Evolutionary conservation across 2,113 vertebrate genomes (phyloP).

Genomic region (Muntiacus reevesi): DNA sequence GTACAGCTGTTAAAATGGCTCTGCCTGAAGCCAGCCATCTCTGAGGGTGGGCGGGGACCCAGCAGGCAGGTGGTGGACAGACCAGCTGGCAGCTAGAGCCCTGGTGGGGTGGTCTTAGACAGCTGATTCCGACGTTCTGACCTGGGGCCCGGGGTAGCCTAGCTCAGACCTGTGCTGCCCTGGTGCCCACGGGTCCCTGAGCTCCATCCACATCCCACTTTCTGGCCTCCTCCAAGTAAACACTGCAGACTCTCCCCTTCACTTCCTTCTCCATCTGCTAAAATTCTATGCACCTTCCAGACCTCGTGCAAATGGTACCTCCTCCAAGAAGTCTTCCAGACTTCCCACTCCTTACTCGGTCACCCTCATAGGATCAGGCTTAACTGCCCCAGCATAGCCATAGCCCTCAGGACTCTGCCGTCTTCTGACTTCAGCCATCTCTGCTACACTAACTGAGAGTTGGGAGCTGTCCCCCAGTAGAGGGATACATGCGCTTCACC

Average conservation of each 20-base stretch:
- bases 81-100: neutral
- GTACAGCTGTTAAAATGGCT: neutral
- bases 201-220: neutral
- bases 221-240: neutral
- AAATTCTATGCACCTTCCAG: neutral
- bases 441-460: neutral
- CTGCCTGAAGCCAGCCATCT: neutral
- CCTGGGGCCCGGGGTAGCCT: neutral
- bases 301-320: neutral
- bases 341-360: neutral
- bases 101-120: neutral
- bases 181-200: neutral
- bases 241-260: no score
- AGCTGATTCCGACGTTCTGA: neutral
- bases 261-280: neutral
- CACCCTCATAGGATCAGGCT: neutral
- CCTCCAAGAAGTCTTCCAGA: neutral
- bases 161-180: neutral
- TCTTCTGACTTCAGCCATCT: neutral
- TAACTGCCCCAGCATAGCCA: neutral
- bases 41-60: neutral
- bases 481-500: neutral
- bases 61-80: neutral
- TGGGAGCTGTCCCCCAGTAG: neutral
- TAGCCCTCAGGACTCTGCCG: neutral